A percentile compares a stretch with the other conserved stretches of the same genome.
Evolutionary conservation across 2,797 vertebrate species (phyloP).

Genomic region (Myotis planiceps): DNA sequence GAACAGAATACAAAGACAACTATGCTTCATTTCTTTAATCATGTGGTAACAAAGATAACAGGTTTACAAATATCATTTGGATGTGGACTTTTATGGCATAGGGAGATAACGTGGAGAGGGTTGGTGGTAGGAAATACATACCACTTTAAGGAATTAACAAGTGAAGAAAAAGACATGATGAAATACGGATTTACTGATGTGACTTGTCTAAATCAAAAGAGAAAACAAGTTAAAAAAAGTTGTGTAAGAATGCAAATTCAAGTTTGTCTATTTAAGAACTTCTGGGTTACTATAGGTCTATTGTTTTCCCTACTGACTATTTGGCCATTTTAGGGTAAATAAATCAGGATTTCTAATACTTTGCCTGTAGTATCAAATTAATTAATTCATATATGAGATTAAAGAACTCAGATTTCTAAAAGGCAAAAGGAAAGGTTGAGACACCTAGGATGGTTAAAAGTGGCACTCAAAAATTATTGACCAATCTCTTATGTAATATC

Average conservation of each 20-base stretch:
- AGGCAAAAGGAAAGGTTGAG: fast-evolving
- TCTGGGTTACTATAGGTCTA: not conserved
- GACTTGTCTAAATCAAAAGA: not conserved
- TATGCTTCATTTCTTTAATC: not conserved
- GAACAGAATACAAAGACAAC: not conserved
- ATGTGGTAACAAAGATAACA: not conserved
- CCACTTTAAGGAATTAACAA: not conserved
- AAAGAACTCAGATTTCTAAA: not conserved
- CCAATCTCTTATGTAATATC: not conserved
- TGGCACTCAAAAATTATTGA: not conserved
- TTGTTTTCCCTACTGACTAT: not conserved
- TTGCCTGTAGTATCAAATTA: not conserved
- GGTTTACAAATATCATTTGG: not conserved
- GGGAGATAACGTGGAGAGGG: not conserved
- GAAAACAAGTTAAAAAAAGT: not conserved
- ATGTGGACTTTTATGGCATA: not conserved
- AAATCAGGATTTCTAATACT: not conserved
- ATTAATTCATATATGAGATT: not conserved
- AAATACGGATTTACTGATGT: not conserved
- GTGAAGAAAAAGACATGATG: not conserved
- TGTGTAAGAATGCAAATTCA: not conserved
- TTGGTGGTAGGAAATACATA: not conserved
- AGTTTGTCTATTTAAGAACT: not conserved
- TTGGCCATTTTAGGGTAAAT: not conserved
- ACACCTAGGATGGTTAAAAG: not conserved